Base-by-base conservation (phyloP, 2,113 vertebrate genomes). In the Leptodactylus fuscus region DNA sequence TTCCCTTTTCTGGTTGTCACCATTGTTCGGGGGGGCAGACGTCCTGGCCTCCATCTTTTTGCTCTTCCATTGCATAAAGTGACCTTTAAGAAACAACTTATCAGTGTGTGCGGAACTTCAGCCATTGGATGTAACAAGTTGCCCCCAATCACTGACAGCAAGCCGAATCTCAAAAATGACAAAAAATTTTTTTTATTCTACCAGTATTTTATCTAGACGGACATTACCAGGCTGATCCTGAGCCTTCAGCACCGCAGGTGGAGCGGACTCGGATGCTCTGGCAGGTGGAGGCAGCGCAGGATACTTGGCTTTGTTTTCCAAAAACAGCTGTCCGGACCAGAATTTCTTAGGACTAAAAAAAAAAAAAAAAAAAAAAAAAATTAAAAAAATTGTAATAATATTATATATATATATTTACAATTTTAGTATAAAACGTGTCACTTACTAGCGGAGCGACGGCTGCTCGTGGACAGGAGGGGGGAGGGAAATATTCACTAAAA, bases 341-440 rank as follows among this genome's bases (percentile, higher is more conserved):
- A 48, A n/a, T 6, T 41, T 13, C 15, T 67, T 48, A 32, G 80
- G 48, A 46, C 80, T 81, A 69, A 34, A 81, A 22, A 51, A 44
- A 11, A 0, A 0, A 10, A 53, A 27, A 22, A 5, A n/a, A 24
- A 41, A 73, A 1, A 58, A 5, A n/a, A 22, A 5, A n/a, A 24
- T n/a, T 44, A 1, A 58, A 5, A n/a, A 58, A 24, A 44, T 9
- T 44, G 41, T 44, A 44, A 44, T 44, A 44, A 44, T 44, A 9
- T 44, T 44, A n/a, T 44, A 4, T 9, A 4, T 44, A 44, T 44
- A 44, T 5, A 44, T 5, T 44, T 32, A 16, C 29, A 20, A n/a
- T n/a, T n/a, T n/a, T n/a, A n/a, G n/a, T n/a, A n/a, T n/a, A n/a
- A 12, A 11, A 32, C 20, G 24, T 36, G 16, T 20, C 46, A 48